Evolutionary conservation across 2,888 invertebrate species (phyloP).

Genomic region (Eremobia ochroleuca): DNA sequence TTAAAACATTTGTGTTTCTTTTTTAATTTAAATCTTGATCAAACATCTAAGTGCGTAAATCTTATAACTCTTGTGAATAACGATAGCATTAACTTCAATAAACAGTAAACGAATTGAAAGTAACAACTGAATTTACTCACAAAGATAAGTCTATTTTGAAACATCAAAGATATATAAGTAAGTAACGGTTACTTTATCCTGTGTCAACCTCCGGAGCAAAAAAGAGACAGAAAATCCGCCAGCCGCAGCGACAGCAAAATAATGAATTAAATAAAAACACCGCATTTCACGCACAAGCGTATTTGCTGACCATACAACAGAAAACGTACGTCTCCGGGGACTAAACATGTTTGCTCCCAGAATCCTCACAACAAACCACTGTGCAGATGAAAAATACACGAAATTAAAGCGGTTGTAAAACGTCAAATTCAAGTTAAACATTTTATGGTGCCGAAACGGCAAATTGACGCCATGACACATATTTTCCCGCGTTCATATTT

Average conservation of each 20-base stretch:
- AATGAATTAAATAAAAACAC: constrained; percentile 66
- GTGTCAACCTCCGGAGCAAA: constrained; percentile 11
- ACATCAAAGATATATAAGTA: constrained; percentile 3
- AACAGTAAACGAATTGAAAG: neutral
- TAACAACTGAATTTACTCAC: neutral
- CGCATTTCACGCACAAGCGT: constrained; percentile 54
- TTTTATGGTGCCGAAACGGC: constrained; percentile 71
- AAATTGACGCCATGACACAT: constrained; percentile 84
- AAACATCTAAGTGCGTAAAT: neutral
- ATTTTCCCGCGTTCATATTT: constrained; percentile 85
- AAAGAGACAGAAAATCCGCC: constrained; percentile 50
- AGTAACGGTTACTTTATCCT: constrained; percentile 26
- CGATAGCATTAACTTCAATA: neutral
- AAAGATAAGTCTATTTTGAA: constrained; percentile 8
- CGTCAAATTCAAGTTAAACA: constrained; percentile 67
- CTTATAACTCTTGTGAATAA: neutral
- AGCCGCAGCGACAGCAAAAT: constrained; percentile 47
- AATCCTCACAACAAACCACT: constrained; percentile 38
- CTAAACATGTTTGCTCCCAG: constrained; percentile 31
- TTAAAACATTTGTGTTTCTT: constrained; percentile 14
- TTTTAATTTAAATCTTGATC: neutral
- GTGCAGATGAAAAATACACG: constrained; percentile 44
- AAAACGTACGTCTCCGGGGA: constrained; percentile 36
- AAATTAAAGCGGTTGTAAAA: constrained; percentile 63
- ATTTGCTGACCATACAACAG: constrained; percentile 47